A percentile compares a stretch with the other conserved stretches of the same genome.
Conservation (phyloP, 64 coral and sea anemone species). For the Stichodactyla helianthus region DNA sequence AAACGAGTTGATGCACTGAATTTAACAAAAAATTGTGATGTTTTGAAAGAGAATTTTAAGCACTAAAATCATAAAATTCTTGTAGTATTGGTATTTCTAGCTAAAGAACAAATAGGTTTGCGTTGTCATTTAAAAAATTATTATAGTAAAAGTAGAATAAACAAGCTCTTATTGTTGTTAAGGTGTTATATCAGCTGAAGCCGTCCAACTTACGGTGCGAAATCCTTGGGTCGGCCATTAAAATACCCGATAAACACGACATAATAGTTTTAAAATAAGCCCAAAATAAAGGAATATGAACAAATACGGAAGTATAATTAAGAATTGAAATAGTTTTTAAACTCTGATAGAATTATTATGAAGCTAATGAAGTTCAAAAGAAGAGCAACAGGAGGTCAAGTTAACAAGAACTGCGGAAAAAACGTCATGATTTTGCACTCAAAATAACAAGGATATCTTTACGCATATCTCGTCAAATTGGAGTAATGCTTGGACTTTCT, state of each 20-base stretch:
- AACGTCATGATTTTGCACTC: not conserved
- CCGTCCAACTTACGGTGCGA: not conserved
- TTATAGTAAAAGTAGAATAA: not conserved
- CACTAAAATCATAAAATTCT: not conserved
- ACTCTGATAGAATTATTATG: not conserved
- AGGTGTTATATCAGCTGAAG: slow-evolving; percentile 1
- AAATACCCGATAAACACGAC: not conserved
- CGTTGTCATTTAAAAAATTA: not conserved
- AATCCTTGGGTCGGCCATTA: not conserved
- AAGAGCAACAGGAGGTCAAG: not conserved
- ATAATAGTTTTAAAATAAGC: not conserved
- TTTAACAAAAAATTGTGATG: no score
- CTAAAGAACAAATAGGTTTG: not conserved
- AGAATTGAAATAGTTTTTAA: not conserved
- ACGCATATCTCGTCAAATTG: slow-evolving; percentile 28
- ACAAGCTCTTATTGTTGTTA: not conserved
- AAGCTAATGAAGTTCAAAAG: not conserved
- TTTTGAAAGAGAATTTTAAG: not conserved
- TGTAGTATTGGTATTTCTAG: not conserved
- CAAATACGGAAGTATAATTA: not conserved
- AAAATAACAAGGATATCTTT: slow-evolving; percentile 49
- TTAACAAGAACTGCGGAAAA: not conserved
- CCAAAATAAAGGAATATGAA: not conserved
- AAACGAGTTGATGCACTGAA: no score
- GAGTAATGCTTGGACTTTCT: slow-evolving; percentile 31